A percentile compares a stretch with the other conserved stretches of the same genome.
phyloP scores from a whole-genome alignment of 2,113 vertebrate species.

The Hyaena hyaena region DNA sequence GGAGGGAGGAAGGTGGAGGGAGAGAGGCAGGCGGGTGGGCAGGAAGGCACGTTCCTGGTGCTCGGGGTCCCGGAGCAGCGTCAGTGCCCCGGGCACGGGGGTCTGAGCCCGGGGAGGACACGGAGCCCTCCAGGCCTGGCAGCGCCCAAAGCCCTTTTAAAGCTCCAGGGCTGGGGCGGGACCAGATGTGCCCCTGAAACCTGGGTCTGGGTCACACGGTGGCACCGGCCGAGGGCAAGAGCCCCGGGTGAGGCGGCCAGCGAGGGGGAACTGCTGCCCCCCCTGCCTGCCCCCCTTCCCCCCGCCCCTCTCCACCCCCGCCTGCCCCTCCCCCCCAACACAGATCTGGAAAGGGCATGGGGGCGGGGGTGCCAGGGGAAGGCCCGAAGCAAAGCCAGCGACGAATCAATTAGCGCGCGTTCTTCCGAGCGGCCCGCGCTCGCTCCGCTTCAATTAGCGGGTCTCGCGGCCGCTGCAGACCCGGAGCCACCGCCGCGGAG shows the following conservation, averaged over 20 bases:
- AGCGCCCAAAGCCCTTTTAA: neutral
- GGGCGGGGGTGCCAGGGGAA: neutral
- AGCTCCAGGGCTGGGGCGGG: fast-evolving
- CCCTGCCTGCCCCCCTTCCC: neutral
- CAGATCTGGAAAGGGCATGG: neutral
- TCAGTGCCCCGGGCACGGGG: neutral
- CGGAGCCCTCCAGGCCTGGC: neutral
- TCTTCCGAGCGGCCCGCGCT: slow-evolving; percentile 81
- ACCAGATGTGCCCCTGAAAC: neutral
- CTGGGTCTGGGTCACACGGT: fast-evolving
- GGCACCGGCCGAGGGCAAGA: fast-evolving
- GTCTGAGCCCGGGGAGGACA: fast-evolving
- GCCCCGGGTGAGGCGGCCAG: neutral
- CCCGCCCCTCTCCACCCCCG: neutral
- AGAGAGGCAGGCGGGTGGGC: fast-evolving
- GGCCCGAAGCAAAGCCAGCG: slow-evolving; percentile 76
- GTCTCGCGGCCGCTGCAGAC: slow-evolving; percentile 85
- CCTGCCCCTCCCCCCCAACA: neutral
- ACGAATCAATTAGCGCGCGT: slow-evolving; percentile 84
- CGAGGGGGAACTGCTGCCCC: neutral
- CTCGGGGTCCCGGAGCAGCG: no score
- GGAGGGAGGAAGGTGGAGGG: fast-evolving
- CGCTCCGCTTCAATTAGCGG: slow-evolving; percentile 88
- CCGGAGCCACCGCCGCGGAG: slow-evolving; percentile 86
- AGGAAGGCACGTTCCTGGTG: fast-evolving